These are phyloP conservation scores for Ianthella basta DNA, from an alignment of 37 sponge, comb jelly and placozoan genomes.

Conservation along the genomic window DNA sequence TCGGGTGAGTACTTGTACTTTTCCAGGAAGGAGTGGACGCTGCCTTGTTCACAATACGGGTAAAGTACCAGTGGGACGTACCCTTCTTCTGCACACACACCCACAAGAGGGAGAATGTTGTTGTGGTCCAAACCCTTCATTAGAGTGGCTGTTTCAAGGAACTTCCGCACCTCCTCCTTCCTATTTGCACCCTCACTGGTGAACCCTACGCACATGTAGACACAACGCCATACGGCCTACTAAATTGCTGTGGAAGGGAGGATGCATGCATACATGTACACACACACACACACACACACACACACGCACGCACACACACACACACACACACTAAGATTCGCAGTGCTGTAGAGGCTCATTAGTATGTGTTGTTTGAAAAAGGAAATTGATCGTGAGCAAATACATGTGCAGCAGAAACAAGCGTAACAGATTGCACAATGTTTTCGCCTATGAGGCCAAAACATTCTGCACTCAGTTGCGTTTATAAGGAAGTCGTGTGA, in stretches of 20 bases:
- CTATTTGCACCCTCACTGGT: not conserved
- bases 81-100: slow-evolving; percentile 74
- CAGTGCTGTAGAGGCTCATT: too few relatives aligned
- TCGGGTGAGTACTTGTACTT: slow-evolving; percentile 34
- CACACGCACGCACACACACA: not conserved
- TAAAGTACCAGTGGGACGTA: slow-evolving; percentile 69
- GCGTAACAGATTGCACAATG: too few relatives aligned
- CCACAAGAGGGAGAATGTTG: slow-evolving; percentile 56
- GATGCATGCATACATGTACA: not conserved
- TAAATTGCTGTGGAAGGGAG: too few relatives aligned
- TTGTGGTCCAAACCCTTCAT: slow-evolving; percentile 58
- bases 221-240: not conserved
- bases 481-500: too few relatives aligned
- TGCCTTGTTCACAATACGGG: slow-evolving; percentile 60
- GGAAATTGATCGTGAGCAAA: too few relatives aligned
- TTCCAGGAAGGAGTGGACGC: slow-evolving; percentile 61
- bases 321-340: slow-evolving; percentile 19
- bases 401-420: too few relatives aligned
- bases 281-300: slow-evolving; percentile 29
- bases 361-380: too few relatives aligned
- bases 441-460: too few relatives aligned
- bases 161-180: slow-evolving; percentile 59
- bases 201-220: not conserved
- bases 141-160: slow-evolving; percentile 61
- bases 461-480: too few relatives aligned